Evolutionary conservation across 2,113 vertebrate species (phyloP), one percentile per base, ranked within the genome.

Genomic region (Bungarus multicinctus): DNA sequence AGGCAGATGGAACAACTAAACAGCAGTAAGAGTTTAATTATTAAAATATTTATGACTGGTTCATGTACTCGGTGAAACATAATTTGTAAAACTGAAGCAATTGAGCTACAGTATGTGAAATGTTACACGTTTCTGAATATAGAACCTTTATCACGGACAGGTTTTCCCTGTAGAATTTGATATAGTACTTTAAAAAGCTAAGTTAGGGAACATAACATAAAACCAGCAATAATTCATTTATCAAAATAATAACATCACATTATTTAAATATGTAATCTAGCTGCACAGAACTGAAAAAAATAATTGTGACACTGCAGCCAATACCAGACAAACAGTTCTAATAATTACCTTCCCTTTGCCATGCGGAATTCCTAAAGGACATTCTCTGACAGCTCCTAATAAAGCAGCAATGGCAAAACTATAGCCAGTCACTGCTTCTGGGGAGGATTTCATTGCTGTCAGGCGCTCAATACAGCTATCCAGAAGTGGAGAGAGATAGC

Each of bases 321-420:
- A 89, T 25, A 86, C 9, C 27, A 4, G 12, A 34, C 8, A 43
- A 22, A 34, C 34, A 12, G 43, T 92, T 85, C 30, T 57, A 52
- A 69, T 45, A 30, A 95, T 95, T 98, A 99, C 99, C 98, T 98
- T 98, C 93, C 98, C 98, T 95, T 98, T 99, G 92, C 96, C 97
- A 93, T 99, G 98, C 34, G 99, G 98, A 95, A 99, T 98, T 96
- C 99, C 99, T 92, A 99, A 96, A 34, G 98, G 98, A 95, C 98
- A 98, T 81, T 98, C 97, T 74, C 98, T 99, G 90, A 98, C 98
- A 1, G 98, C 98, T 81, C 98, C 98, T 91, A 99, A 96, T 94
- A 99, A 97, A 94, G 98, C 98, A 55, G 98, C 98, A 90, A 98
- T 96, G n/a, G 98, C 98, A 94, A 98, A 98, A 92, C 98, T 98